Evolutionary conservation across 1,140 invertebrate genomes (phyloP).

Genomic region (Ips typographus): DNA sequence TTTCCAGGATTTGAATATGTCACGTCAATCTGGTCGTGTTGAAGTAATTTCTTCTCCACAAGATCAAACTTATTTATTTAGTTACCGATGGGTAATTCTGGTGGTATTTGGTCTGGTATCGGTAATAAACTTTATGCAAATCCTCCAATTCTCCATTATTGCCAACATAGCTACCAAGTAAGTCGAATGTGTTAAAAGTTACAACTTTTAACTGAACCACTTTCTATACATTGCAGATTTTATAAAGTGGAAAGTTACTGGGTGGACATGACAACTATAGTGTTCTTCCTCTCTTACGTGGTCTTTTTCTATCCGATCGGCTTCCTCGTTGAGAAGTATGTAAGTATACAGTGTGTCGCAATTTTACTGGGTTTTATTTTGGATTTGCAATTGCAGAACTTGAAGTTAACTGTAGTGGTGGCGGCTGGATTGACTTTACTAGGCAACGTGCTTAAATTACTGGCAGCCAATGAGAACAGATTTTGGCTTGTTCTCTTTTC

Average conservation of each 20-base stretch:
- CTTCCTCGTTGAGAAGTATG: constrained; percentile 44
- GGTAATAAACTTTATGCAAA: constrained; percentile 40
- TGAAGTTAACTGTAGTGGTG: constrained; percentile 50
- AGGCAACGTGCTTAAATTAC: constrained; percentile 61
- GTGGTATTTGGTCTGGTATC: constrained; percentile 39
- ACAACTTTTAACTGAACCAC: background rate
- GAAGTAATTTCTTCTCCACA: too few relatives aligned
- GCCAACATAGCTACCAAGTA: constrained; percentile 40
- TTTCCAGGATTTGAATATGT: too few relatives aligned
- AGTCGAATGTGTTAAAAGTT: constrained; percentile 11
- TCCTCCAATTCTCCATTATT: constrained; percentile 45
- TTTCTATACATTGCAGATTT: constrained; percentile 38
- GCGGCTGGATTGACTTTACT: constrained; percentile 62
- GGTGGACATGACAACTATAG: constrained; percentile 39
- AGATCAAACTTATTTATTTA: constrained; percentile 30
- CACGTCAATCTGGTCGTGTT: too few relatives aligned
- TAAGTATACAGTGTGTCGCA: constrained; percentile 30
- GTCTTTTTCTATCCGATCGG: constrained; percentile 43
- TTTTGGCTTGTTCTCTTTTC: constrained; percentile 68
- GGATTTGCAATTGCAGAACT: constrained; percentile 45
- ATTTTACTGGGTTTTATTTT: background rate
- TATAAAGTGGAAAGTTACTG: constrained; percentile 37
- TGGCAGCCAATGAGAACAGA: constrained; percentile 58
- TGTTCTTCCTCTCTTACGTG: constrained; percentile 43
- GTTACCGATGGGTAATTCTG: constrained; percentile 44